Percentiles rank a stretch among this genome's conserved stretches.
Evolutionary conservation across 2,113 vertebrate species (phyloP).

Genomic region (Melanotaenia duboulayi): DNA sequence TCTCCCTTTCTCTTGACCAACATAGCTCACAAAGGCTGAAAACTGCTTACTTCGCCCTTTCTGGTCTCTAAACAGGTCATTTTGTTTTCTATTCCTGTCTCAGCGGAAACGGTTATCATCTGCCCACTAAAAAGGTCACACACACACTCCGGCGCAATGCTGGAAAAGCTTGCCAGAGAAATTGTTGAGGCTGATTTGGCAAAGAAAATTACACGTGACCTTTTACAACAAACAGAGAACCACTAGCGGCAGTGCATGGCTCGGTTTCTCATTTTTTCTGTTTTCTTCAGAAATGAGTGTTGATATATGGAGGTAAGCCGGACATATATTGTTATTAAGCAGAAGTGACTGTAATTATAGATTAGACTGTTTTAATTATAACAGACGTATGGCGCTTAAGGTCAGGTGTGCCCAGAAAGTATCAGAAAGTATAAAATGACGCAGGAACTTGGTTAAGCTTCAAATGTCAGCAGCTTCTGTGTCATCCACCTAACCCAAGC

Average conservation of each 20-base stretch:
- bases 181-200: constrained; percentile 78
- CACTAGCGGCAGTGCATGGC: constrained; percentile 50
- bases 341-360: constrained; percentile 56
- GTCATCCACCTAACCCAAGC: constrained; percentile 48
- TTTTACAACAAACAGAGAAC: constrained; percentile 74
- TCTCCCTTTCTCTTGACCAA: constrained; percentile 58
- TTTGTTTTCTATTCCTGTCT: constrained; percentile 84
- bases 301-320: constrained; percentile 14
- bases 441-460: constrained; percentile 26
- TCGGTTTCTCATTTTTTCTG: constrained; percentile 39
- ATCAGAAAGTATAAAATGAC: constrained; percentile 37
- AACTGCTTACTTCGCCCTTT: constrained; percentile 78
- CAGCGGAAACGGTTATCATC: constrained; percentile 78
- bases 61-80: constrained; percentile 81
- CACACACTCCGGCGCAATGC: constrained; percentile 56
- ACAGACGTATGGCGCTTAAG: constrained; percentile 51
- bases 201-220: constrained; percentile 77
- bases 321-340: constrained; percentile 54
- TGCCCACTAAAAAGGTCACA: constrained; percentile 82
- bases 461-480: constrained; percentile 62
- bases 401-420: constrained; percentile 59
- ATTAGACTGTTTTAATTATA: constrained; percentile 56
- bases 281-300: constrained; percentile 40
- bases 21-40: constrained; percentile 62
- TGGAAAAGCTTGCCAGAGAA: constrained; percentile 73